Conservation (phyloP, 2,888 invertebrate genomes). For the Pemphredon lugubris region DNA sequence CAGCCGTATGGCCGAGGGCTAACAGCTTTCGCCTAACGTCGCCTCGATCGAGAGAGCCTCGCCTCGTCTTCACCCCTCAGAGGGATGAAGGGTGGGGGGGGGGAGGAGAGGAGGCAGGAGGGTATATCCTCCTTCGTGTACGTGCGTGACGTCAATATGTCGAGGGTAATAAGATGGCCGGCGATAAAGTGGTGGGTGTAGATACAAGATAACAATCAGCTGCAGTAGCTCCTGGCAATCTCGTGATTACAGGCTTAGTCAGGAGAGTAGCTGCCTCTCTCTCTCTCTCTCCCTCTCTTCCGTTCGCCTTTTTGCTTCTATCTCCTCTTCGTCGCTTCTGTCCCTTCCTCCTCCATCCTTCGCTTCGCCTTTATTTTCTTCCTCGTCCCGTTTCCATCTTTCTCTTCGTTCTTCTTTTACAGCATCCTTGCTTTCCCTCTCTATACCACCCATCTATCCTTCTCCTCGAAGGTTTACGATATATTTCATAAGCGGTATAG, state of each 20-base stretch:
- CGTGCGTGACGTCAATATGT: constrained; percentile 80
- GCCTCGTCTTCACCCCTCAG: constrained; percentile 27
- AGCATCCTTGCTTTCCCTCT: constrained; percentile 28
- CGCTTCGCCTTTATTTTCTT: constrained; percentile 33
- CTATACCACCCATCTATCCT: too few relatives aligned
- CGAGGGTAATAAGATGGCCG: constrained; percentile 80
- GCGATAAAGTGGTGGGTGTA: constrained; percentile 81
- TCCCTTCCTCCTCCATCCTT: constrained; percentile 5
- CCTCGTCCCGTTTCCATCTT: constrained; percentile 31
- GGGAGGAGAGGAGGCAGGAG: constrained; percentile 27
- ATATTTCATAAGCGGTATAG: constrained; percentile 69
- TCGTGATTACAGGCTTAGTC: constrained; percentile 80
- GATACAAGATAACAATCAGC: constrained; percentile 80
- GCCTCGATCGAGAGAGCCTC: background rate
- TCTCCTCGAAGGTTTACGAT: constrained; percentile 65
- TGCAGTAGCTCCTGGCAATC: constrained; percentile 80
- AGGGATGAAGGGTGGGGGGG: constrained; percentile 35
- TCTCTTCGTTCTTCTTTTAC: too few relatives aligned
- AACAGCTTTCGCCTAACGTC: constrained; percentile 25
- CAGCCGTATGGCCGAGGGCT: constrained; percentile 13
- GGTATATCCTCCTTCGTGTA: constrained; percentile 64
- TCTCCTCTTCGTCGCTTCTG: constrained; percentile 54
- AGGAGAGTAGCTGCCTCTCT: constrained; percentile 62
- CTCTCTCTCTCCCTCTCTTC: constrained; percentile 24
- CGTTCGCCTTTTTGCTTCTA: constrained; percentile 3